phyloP scores from a whole-genome alignment of 2,888 invertebrate genomes.

The Ormyrus pomaceus region DNA sequence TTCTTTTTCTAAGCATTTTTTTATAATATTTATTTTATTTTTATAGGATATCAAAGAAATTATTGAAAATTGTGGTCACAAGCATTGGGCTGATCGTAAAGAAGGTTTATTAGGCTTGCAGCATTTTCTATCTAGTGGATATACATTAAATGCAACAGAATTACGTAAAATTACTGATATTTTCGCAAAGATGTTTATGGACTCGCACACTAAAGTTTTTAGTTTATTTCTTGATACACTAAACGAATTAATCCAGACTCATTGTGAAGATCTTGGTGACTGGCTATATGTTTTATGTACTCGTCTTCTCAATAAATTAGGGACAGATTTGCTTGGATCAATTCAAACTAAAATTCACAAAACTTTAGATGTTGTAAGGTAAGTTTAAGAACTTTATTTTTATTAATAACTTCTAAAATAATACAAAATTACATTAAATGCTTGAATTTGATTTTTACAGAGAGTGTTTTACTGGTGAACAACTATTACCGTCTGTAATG shows the following conservation, averaged over 20 bases:
- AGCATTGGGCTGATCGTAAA: conserved; percentile 96
- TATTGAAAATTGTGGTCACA: conserved; percentile 90
- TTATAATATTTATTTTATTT: conserved; percentile 40
- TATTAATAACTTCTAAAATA: neutral
- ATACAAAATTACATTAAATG: neutral
- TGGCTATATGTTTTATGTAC: conserved; percentile 96
- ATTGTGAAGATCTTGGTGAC: conserved; percentile 91
- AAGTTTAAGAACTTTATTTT: conserved; percentile 49
- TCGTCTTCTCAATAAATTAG: conserved; percentile 91
- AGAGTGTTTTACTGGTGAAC: conserved; percentile 79
- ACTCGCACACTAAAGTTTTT: conserved; percentile 96
- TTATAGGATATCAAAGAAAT: conserved; percentile 89
- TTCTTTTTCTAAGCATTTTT: no score
- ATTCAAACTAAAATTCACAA: conserved; percentile 93
- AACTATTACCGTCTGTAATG: conserved; percentile 79
- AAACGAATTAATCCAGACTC: conserved; percentile 90
- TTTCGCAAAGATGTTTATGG: conserved; percentile 97
- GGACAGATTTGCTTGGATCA: conserved; percentile 93
- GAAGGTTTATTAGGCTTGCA: conserved; percentile 92
- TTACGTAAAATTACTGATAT: conserved; percentile 92
- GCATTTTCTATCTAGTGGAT: conserved; percentile 84
- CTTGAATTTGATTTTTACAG: conserved; percentile 66
- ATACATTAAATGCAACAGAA: conserved; percentile 82
- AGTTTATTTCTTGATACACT: conserved; percentile 95
- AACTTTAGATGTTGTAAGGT: conserved; percentile 88